A percentile compares a stretch with the other conserved stretches of the same genome.
phyloP scores from a whole-genome alignment of 2,888 invertebrate genomes.

The Leptothorax acervorum region DNA sequence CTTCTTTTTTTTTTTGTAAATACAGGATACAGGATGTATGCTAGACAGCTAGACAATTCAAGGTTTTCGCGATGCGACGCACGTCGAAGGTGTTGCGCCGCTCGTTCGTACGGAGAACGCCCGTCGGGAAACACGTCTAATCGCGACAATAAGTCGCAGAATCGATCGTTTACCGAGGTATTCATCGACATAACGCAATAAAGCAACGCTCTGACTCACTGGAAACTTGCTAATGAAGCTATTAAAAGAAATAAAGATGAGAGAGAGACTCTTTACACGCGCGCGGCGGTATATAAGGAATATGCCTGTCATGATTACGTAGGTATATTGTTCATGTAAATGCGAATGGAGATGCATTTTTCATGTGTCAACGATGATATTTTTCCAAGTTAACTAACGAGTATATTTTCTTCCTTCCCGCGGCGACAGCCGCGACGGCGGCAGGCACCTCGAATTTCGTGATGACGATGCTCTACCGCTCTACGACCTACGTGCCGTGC shows the following conservation, averaged over 20 bases:
- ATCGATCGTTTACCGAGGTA: slow-evolving; percentile 22
- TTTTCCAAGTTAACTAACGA: slow-evolving; percentile 38
- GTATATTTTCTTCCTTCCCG: neutral
- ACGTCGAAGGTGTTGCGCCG: neutral
- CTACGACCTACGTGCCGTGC: neutral
- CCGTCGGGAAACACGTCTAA: neutral
- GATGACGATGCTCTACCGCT: neutral
- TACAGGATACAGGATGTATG: slow-evolving; percentile 21
- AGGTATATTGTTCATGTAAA: neutral
- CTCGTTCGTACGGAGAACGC: neutral
- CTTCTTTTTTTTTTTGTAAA: neutral
- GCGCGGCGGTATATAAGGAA: neutral
- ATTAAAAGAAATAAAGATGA: neutral
- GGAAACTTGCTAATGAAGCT: slow-evolving; percentile 42
- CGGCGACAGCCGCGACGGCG: neutral
- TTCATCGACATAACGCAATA: neutral
- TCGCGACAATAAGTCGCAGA: neutral
- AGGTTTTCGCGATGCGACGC: neutral
- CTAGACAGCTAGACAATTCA: slow-evolving; percentile 8
- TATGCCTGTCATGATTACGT: slow-evolving; percentile 26
- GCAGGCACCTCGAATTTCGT: slow-evolving; percentile 1
- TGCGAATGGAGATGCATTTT: neutral
- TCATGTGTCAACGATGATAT: slow-evolving; percentile 28
- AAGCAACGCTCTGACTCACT: slow-evolving; percentile 31
- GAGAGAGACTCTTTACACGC: neutral